Base-by-base conservation (phyloP, 2,797 vertebrate genomes). In the Cyprinella venusta region DNA sequence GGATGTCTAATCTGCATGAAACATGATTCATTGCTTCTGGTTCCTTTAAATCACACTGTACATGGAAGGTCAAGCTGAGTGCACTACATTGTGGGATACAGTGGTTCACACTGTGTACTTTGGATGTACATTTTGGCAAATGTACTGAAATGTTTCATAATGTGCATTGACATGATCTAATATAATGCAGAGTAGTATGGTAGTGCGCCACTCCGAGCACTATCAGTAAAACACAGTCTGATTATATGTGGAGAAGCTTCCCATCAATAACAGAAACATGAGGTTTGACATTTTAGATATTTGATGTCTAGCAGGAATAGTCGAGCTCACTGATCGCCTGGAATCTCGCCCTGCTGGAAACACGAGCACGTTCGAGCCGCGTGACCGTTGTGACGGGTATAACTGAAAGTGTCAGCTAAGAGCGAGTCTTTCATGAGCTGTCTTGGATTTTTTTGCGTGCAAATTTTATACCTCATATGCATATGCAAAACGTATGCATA, bases 271-370 rank as follows among this genome's bases (percentile, higher is more conserved):
- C 8, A 21, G 52, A 52, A 19, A 52, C 52, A 54, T n/a, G 3
- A 4, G 52, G 2, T 33, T 33, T 33, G 30, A 33, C 30, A 33
- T 33, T 33, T 33, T 33, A 33, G 30, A 33, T 3, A 33, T 33
- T 67, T 36, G 61, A 77, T 67, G 63, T 68, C 52, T 48, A 56
- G 59, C 26, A 80, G 87, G 70, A 54, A 86, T 84, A 56, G 54
- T n/a, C 1, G 45, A 21, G 3, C 40, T 30, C n/a, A 87, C 83
- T 70, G 21, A 0, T 45, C 2, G 26, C 13, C 74, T 70, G 89
- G 87, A 91, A 92, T 89, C 88, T 89, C 79, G 84, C 82, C 33
- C 79, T 84, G 85, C 92, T 85, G 88, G 90, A 92, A 89, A 83
- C 78, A 84, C 87, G 59, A 67, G 86, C 88, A 7, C 8, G 24